Base-by-base conservation (phyloP, 2,113 vertebrate species). In the Poecile atricapillus region DNA sequence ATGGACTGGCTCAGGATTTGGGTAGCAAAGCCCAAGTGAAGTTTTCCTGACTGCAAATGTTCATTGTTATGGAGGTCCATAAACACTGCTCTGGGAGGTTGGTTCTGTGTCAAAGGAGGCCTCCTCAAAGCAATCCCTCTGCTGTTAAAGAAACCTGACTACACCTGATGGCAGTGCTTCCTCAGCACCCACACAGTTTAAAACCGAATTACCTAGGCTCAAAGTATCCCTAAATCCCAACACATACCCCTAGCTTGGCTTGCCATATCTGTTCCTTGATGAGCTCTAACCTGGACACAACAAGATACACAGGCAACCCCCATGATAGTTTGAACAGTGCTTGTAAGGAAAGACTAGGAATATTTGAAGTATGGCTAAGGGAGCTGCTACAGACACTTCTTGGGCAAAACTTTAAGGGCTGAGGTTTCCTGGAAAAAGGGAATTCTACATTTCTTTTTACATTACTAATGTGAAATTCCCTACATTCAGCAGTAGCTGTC, bases 251-350 rank as follows among this genome's bases (percentile, higher is more conserved):
- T 35, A 21, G 22, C 31, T 28, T 7, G 4, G 44, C 27, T 44
- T 71, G 37, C 46, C 0, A 0, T 25, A 19, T 33, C 27, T 68
- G 7, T 6, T 56, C 41, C 50, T 65, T 53, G 52, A 27, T 4
- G 18, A 93, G 25, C 24, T 60, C 76, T 15, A 50, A 67, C 13
- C 25, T 0, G 0, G 50, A 46, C 30, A 31, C 0, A 4, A 58
- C 20, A 37, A 52, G 46, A 46, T 15, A 53, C 2, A 14, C 7
- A 58, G 43, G 24, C 44, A 93, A 83, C 3, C 3, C 28, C 31
- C 23, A 25, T 5, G 13, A 19, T 0, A 35, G 15, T 31, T 15
- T 15, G 1, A 24, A 20, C 11, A 56, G 16, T 15, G 17, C 33
- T 69, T 9, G 5, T 13, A 23, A 9, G 8, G 43, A 21, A 63